phyloP scores from a whole-genome alignment of 2,113 vertebrate genomes.

The Gadus chalcogrammus region DNA sequence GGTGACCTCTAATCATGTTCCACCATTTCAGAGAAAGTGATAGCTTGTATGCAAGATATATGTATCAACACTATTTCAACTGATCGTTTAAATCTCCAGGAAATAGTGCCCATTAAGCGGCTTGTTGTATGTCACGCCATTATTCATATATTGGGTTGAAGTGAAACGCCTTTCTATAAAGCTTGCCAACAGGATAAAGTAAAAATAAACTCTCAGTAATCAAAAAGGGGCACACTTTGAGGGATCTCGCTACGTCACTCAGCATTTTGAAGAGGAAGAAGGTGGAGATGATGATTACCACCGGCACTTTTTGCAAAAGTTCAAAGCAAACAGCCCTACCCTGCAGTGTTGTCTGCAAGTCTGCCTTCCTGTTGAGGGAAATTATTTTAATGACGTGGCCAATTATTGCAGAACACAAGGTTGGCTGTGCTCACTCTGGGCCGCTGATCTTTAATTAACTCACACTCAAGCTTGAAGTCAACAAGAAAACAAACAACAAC shows the following conservation, averaged over 20 bases:
- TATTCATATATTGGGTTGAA: too few species aligned
- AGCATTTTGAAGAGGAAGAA: not conserved
- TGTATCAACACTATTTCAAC: too few species aligned
- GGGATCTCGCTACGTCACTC: not conserved
- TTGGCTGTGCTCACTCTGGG: slow-evolving; percentile 18
- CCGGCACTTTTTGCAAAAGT: not conserved
- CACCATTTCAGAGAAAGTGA: too few species aligned
- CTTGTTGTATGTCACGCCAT: too few species aligned
- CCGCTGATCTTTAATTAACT: slow-evolving; percentile 10
- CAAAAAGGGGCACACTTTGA: not conserved
- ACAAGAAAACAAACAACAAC: not conserved
- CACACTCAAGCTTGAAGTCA: not conserved
- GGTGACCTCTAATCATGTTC: too few species aligned
- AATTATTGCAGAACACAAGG: slow-evolving; percentile 25
- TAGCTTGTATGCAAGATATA: too few species aligned
- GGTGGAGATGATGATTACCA: not conserved
- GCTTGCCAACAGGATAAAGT: too few species aligned
- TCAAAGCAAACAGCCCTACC: not conserved
- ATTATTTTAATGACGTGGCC: slow-evolving; percentile 30
- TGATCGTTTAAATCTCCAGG: too few species aligned
- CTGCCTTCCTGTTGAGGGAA: slow-evolving; percentile 11
- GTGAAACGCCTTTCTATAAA: too few species aligned
- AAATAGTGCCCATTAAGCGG: too few species aligned
- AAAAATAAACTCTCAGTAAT: too few species aligned
- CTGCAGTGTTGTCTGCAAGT: slow-evolving; percentile 6